phyloP scores from a whole-genome alignment of 1,140 invertebrate genomes.

The Bombus turneri region DNA sequence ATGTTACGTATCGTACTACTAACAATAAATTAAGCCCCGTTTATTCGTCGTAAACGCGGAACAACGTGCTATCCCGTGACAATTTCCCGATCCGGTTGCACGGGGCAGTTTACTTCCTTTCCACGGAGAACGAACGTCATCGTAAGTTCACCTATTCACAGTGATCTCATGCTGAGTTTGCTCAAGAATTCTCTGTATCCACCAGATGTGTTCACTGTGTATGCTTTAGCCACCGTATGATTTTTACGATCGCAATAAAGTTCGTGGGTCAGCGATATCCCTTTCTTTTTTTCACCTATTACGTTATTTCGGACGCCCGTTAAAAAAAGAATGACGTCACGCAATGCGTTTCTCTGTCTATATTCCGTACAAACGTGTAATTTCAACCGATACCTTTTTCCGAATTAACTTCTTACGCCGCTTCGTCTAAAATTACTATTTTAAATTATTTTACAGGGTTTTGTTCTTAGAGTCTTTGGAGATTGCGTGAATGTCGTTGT shows the following conservation, averaged over 20 bases:
- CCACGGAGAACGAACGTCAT: not conserved
- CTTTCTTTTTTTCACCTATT: not conserved
- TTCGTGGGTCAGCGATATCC: not conserved
- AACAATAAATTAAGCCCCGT: not conserved
- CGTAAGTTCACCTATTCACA: slow-evolving; percentile 32
- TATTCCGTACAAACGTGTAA: not conserved
- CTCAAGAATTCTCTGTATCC: slow-evolving; percentile 4
- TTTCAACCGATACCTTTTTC: not conserved
- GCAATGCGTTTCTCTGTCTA: not conserved
- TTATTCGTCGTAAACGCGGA: slow-evolving; percentile 11
- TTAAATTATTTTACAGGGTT: too few species aligned
- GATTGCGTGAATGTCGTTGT: too few species aligned
- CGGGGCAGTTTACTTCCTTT: not conserved
- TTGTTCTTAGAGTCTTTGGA: too few species aligned
- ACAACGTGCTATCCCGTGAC: not conserved
- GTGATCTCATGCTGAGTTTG: slow-evolving; percentile 33
- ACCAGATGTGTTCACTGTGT: not conserved
- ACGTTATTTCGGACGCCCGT: not conserved
- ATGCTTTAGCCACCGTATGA: not conserved
- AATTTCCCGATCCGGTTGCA: slow-evolving; percentile 14
- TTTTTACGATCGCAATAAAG: slow-evolving; percentile 33
- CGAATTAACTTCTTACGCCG: not conserved
- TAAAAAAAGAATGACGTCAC: not conserved
- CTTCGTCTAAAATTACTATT: not conserved
- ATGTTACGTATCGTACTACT: not conserved